A percentile compares a stretch with the other conserved stretches of the same genome.
Evolutionary conservation across 2,113 vertebrate genomes (phyloP).

Genomic region (Crypturellus undulatus): DNA sequence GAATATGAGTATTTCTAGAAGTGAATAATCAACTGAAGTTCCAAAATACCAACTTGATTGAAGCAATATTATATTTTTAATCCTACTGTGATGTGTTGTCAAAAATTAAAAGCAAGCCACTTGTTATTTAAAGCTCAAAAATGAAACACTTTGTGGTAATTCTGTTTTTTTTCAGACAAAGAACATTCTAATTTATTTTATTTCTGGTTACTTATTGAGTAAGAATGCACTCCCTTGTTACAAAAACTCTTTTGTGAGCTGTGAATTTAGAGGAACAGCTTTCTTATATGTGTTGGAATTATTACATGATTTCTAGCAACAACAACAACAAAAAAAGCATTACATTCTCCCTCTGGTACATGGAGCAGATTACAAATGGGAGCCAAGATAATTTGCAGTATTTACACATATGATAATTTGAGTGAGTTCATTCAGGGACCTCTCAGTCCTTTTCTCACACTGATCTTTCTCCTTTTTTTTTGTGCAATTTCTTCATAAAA

Average conservation of each 20-base stretch:
- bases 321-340: background rate
- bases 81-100: background rate
- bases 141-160: background rate
- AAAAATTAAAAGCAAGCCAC: background rate
- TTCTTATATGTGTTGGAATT: background rate
- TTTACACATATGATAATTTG: background rate
- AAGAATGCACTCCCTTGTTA: background rate
- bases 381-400: background rate
- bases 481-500: background rate
- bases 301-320: background rate
- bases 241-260: background rate
- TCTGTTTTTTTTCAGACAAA: constrained; percentile 15
- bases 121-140: background rate
- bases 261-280: background rate
- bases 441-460: background rate
- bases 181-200: background rate
- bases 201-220: background rate
- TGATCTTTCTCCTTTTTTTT: background rate
- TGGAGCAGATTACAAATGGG: background rate
- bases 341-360: background rate
- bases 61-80: background rate
- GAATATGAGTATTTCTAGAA: background rate
- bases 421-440: background rate
- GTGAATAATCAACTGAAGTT: background rate
- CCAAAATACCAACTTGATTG: background rate